Percentiles rank a stretch among this genome's conserved stretches.
phyloP scores from a whole-genome alignment of 2,888 invertebrate species.

The Aquatica leii region DNA sequence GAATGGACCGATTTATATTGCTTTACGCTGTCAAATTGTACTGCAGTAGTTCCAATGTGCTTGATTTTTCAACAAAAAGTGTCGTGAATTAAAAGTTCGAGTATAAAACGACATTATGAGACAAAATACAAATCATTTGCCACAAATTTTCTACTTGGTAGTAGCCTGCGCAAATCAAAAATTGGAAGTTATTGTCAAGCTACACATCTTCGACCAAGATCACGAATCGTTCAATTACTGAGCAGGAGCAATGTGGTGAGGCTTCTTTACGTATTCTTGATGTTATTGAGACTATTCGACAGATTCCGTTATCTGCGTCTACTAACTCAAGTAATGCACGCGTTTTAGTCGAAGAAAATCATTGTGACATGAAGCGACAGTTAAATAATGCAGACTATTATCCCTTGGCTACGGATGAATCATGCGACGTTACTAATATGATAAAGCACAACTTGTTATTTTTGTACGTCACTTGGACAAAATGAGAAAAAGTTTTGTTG shows the following conservation, averaged over 20 bases:
- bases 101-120: slow-evolving; percentile 25
- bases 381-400: slow-evolving; percentile 32
- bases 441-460: slow-evolving; percentile 41
- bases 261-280: slow-evolving; percentile 39
- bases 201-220: slow-evolving; percentile 39
- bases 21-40: slow-evolving; percentile 22
- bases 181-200: slow-evolving; percentile 20
- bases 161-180: slow-evolving; percentile 27
- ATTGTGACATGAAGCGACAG: slow-evolving; percentile 2
- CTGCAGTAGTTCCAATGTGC: slow-evolving; percentile 21
- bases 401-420: slow-evolving; percentile 41
- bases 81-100: slow-evolving; percentile 23
- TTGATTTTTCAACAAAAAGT: slow-evolving; percentile 37
- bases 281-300: slow-evolving; percentile 13
- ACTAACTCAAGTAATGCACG: slow-evolving; percentile 32
- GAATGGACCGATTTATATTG: slow-evolving; percentile 31
- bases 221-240: slow-evolving; percentile 39
- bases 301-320: slow-evolving; percentile 22
- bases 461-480: slow-evolving; percentile 41
- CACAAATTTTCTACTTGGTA: slow-evolving; percentile 60
- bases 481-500: slow-evolving; percentile 34
- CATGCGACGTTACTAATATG: slow-evolving; percentile 38
- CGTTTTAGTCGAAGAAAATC: slow-evolving; percentile 14
- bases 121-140: slow-evolving; percentile 29
- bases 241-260: slow-evolving; percentile 36